These are phyloP conservation scores for Halichondria panicea DNA, from an alignment of 37 sponge, comb jelly and placozoan genomes.

Conservation along the genomic window DNA sequence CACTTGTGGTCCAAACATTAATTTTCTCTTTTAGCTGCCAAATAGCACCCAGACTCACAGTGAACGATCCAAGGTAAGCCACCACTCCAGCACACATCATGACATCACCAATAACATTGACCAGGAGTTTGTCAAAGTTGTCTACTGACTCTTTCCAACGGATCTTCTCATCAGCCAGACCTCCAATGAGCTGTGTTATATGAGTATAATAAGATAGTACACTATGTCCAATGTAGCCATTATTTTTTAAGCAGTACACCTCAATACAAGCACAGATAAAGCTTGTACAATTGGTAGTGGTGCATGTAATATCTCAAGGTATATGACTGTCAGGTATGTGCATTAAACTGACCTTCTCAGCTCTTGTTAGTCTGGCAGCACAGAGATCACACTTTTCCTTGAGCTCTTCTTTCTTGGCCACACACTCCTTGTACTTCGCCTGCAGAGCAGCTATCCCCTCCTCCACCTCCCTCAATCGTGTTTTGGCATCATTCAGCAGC, in stretches of 20 bases:
- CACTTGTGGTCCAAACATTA: neutral
- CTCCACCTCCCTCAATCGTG: slow-evolving; percentile 87
- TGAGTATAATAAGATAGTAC: neutral
- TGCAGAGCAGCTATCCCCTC: slow-evolving; percentile 89
- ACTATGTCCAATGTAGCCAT: no score
- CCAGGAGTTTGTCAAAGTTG: slow-evolving; percentile 40
- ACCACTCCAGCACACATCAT: slow-evolving; percentile 87
- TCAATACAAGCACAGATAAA: no score
- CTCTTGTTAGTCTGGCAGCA: slow-evolving; percentile 84
- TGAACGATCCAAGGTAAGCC: slow-evolving; percentile 93
- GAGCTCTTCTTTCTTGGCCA: slow-evolving; percentile 94
- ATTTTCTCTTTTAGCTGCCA: no score
- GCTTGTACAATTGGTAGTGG: no score
- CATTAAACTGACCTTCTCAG: slow-evolving; percentile 79
- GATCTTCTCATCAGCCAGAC: slow-evolving; percentile 85
- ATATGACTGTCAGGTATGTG: no score
- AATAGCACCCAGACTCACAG: no score
- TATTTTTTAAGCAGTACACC: no score
- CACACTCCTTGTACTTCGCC: slow-evolving; percentile 87
- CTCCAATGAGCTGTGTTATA: slow-evolving; percentile 80
- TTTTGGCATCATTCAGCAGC: slow-evolving; percentile 83
- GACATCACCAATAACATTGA: slow-evolving; percentile 93
- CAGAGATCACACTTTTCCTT: slow-evolving; percentile 91
- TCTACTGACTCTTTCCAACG: slow-evolving; percentile 58
- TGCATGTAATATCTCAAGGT: no score